Evolutionary conservation across 2,888 invertebrate genomes (phyloP), one percentile per base, ranked within the genome.

Genomic region (Synergus umbraculus): DNA sequence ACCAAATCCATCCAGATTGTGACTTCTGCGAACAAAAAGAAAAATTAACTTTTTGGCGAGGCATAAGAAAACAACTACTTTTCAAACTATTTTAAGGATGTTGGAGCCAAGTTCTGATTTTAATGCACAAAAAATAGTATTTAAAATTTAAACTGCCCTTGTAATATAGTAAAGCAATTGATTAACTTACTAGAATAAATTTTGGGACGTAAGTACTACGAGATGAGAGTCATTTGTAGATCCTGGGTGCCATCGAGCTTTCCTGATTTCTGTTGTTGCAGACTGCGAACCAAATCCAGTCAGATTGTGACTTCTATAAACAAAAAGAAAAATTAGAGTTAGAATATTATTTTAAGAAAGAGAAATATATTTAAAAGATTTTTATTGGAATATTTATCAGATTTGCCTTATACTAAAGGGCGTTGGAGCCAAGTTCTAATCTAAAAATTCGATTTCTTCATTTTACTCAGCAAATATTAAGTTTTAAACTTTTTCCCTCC

Each of bases 221-320:
- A 98, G 91, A 91, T 97, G 97, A 0, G 95, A 95, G 86, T 97
- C 95, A 0, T 94, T 93, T 13, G 94, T 92, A 49, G 97, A 97
- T 64, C 95, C 96, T 0, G 98, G 98, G 93, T 98, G 98, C 96
- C 98, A 98, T 84, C 95, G 94, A 8, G 95, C 95, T 87, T 96
- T 95, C 18, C 95, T 93, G 22, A 97, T 94, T 89, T 96, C 95
- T n/a, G 95, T 93, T 60, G 95, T 94, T n/a, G 94, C 93, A n/a
- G 89, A 84, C 46, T 88, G 87, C 87, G 94, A 94, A 83, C 95
- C 95, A 86, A 95, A 94, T 87, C 96, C 96, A 87, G 96, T 97
- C 79, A 98, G 92, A 83, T 95, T 94, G 89, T 94, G 93, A 83
- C 95, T 95, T 91, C 97, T 97, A 94, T 4, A 5, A 85, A 85